Evolutionary conservation across 2,797 vertebrate species (phyloP).

Genomic region (Cheirogaleus major): DNA sequence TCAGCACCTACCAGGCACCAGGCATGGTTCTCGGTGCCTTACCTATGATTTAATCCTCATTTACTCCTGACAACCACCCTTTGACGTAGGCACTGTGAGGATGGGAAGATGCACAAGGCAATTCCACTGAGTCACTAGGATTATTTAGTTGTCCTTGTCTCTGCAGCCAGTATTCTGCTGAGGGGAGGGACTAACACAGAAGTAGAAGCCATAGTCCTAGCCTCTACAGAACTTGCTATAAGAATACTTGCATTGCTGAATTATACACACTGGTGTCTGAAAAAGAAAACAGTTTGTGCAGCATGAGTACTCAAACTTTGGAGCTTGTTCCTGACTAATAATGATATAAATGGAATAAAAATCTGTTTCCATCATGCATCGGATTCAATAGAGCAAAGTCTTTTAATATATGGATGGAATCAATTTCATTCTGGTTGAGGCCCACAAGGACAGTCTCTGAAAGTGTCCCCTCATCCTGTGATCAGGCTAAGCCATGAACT

Average conservation of each 20-base stretch:
- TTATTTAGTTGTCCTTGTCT: not conserved
- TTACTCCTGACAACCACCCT: not conserved
- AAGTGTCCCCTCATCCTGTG: not conserved
- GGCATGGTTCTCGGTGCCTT: not conserved
- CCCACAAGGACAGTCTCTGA: not conserved
- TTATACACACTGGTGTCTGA: not conserved
- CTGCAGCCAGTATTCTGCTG: not conserved
- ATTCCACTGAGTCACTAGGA: not conserved
- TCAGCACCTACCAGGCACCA: not conserved
- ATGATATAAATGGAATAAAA: not conserved
- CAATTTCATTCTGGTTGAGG: not conserved
- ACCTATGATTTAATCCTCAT: not conserved
- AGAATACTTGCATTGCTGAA: not conserved
- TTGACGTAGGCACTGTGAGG: rapidly evolving
- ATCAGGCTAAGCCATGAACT: not conserved
- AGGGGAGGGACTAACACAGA: not conserved
- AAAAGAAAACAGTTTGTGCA: not conserved
- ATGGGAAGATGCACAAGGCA: not conserved
- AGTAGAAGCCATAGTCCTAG: not conserved
- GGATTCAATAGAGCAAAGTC: not conserved
- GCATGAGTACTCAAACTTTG: not conserved
- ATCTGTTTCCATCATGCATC: not conserved
- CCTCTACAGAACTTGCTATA: not conserved
- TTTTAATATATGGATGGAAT: not conserved
- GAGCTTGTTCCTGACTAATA: not conserved